These are phyloP conservation scores for Chelonoidis abingdonii DNA, from an alignment of 2,113 vertebrate genomes.

Conservation along the genomic window DNA sequence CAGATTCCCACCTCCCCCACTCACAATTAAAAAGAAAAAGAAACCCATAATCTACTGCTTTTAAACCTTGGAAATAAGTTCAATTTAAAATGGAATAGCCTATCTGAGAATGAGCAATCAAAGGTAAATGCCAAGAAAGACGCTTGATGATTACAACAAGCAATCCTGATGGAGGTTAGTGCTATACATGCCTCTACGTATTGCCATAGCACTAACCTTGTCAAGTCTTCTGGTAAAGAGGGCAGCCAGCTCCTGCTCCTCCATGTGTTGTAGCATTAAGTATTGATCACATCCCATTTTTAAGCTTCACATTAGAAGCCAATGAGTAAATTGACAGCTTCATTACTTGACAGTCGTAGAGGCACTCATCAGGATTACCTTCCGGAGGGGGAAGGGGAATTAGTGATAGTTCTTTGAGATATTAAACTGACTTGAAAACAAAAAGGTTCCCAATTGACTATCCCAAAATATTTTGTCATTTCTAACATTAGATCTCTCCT, in stretches of 20 bases:
- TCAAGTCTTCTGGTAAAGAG: constrained; percentile 26
- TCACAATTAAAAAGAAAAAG: constrained; percentile 2
- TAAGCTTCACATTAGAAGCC: constrained; percentile 10
- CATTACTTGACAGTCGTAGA: constrained; percentile 31
- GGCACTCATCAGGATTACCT: not conserved
- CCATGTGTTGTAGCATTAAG: not conserved
- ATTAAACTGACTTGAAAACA: not conserved
- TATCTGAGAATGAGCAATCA: constrained; percentile 5
- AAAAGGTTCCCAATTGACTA: not conserved
- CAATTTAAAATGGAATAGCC: not conserved
- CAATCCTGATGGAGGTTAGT: constrained; percentile 6
- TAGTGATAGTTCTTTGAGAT: not conserved
- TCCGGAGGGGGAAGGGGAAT: not conserved
- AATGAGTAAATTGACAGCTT: constrained; percentile 47
- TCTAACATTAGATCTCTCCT: not conserved
- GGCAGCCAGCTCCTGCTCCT: not conserved
- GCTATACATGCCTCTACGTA: not conserved
- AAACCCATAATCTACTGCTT: not conserved
- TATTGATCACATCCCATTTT: constrained; percentile 57
- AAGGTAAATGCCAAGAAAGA: not conserved
- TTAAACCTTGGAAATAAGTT: not conserved
- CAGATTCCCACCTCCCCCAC: not conserved
- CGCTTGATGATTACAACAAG: constrained; percentile 49
- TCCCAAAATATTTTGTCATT: fast-evolving
- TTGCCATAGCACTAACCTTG: constrained; percentile 35